phyloP scores from a whole-genome alignment of 2,888 invertebrate genomes.

The Norana najaformis region DNA sequence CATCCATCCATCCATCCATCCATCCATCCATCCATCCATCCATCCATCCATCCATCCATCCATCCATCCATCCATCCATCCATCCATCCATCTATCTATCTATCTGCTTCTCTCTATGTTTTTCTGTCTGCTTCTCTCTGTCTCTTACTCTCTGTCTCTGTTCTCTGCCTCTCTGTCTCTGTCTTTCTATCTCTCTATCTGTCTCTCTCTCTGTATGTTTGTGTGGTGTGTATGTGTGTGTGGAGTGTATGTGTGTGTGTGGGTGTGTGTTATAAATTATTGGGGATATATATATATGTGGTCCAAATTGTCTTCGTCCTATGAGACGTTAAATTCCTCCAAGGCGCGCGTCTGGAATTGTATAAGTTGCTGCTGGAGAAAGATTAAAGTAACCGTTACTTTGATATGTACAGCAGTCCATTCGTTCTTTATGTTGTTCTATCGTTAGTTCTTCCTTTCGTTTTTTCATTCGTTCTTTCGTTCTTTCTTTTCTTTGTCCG shows the following conservation, averaged over 20 bases:
- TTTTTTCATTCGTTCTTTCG: background rate
- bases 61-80: too few species aligned
- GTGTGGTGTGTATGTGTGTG: background rate
- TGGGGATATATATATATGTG: background rate
- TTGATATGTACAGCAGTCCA: background rate
- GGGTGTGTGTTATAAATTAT: too few species aligned
- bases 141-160: too few species aligned
- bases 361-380: background rate
- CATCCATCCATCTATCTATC: too few species aligned
- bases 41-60: too few species aligned
- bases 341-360: background rate
- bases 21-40: too few species aligned
- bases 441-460: background rate
- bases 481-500: background rate
- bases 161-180: too few species aligned
- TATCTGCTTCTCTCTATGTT: too few species aligned
- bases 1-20: too few species aligned
- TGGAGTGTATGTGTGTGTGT: background rate
- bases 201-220: background rate
- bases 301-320: constrained; percentile 5
- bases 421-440: background rate
- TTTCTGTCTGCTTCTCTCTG: too few species aligned
- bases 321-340: constrained; percentile 6
- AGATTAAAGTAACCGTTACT: background rate
- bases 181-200: too few species aligned